Evolutionary conservation across 2,888 invertebrate genomes (phyloP), one percentile per base, ranked within the genome.

Genomic region (Julus scandinavius): DNA sequence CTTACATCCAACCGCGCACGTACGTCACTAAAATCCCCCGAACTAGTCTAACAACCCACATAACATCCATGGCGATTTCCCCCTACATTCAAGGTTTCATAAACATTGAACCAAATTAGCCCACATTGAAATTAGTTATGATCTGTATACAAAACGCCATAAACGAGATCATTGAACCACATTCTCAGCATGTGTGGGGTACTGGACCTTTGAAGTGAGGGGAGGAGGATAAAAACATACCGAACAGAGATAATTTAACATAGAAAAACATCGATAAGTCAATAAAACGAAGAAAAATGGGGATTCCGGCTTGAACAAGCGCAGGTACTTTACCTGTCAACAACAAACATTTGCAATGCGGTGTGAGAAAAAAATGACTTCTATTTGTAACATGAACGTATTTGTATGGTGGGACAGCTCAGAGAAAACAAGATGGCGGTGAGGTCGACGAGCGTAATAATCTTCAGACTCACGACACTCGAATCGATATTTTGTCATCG

Each of bases 281-380:
- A 72, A 72, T 72, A 72, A 72, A 72, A 72, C 72, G 72, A 72
- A 72, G 72, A 72, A 72, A 72, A 72, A 72, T 72, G 72, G 20
- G 72, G 6, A n/a, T 72, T 72, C 29, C 72, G 29, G 72, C 72
- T 72, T 9, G 72, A 72, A 29, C 11, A 45, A 29, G 29, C 20
- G 72, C 72, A 72, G 72, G 72, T 72, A 72, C 72, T 72, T 72
- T 72, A 72, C 72, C 72, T 72, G 72, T 72, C 72, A 72, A 72
- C 72, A 29, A 72, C 72, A 72, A 29, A 72, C 72, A 72, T 72
- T 72, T 29, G 72, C 72, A 7, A 72, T 63, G 63, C n/a, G 63
- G 63, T n/a, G 63, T 4, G n/a, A 20, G n/a, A 17, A 63, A 63
- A 63, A 63, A 63, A n/a, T 6, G 4, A 45, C 1, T 7, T 17